Base-by-base conservation (phyloP, 2,113 vertebrate species). In the Brachypodius melanocephalos region DNA sequence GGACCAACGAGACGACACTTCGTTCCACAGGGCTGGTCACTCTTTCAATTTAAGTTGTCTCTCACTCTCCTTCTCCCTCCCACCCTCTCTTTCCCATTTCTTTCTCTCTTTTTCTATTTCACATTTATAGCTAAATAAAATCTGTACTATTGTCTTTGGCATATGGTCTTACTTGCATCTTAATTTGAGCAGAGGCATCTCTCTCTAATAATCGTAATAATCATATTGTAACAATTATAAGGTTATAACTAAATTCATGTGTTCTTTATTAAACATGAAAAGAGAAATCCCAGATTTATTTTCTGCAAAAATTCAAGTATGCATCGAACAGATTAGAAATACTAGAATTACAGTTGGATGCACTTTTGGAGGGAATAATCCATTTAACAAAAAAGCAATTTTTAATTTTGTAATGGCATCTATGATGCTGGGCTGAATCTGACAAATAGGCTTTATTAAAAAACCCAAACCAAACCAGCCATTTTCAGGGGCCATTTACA, bases 1-100 rank as follows among this genome's bases (percentile, higher is more conserved):
- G 31, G 25, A 49, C 14, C 61, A 42, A 20, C 0, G 0, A 20
- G 16, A n/a, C 0, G 0, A 10, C 25, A 31, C 43, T 17, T 17
- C 31, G 17, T 36, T 36, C 25, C 10, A 10, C 21, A 67, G 43
- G 9, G 11, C 17, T 49, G 17, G 8, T 34, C 17, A 36, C 17
- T 34, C 16, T 24, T 74, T 34, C 52, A 14, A 6, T 25, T 29
- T 12, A 28, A 55, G 21, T 8, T 42, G 34, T 57, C 34, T 85
- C 24, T 65, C 34, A 42, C 14, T 25, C 13, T 26, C 32, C 28
- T 58, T 36, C 52, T 36, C 25, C 7, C 21, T 59, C 36, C 14
- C 0, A 0, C 32, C 17, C 51, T 75, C 24, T 66, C 61, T 31
- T 67, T 58, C 22, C 6, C 51, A 58, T 58, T 58, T 49, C 19